Evolutionary conservation across 2,888 invertebrate genomes (phyloP).

Genomic region (Portevinia maculata): DNA sequence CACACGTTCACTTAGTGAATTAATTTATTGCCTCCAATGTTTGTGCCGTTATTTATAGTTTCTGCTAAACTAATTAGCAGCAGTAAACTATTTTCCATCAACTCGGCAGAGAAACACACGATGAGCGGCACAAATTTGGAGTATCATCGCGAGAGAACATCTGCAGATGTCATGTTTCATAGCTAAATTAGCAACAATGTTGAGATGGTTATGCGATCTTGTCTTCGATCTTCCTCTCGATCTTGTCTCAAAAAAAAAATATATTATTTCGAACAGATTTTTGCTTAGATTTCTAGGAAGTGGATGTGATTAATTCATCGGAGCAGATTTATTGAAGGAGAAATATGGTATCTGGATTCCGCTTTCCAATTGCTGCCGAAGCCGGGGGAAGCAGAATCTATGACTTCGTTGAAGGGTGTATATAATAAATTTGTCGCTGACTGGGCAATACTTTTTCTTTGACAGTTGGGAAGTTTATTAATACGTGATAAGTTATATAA

Average conservation of each 20-base stretch:
- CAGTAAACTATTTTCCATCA: constrained; percentile 38
- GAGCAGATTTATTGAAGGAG: constrained; percentile 39
- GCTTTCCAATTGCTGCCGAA: constrained; percentile 2
- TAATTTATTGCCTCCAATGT: constrained; percentile 48
- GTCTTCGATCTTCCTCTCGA: constrained; percentile 1
- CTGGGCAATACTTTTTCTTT: constrained; percentile 33
- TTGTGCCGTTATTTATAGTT: constrained; percentile 55
- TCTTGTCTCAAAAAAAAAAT: constrained; percentile 11
- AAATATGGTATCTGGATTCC: constrained; percentile 13
- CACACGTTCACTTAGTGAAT: constrained; percentile 51
- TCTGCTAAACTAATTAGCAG: constrained; percentile 64
- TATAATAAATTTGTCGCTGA: constrained; percentile 44
- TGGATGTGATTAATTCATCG: constrained; percentile 51
- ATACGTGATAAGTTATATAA: constrained; percentile 11
- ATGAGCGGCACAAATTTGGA: neutral
- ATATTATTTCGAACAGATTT: constrained; percentile 12
- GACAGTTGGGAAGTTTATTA: constrained; percentile 38
- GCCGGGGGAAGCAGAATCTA: neutral
- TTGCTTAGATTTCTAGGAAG: constrained; percentile 50
- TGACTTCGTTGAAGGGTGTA: constrained; percentile 7
- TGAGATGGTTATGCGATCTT: constrained; percentile 13
- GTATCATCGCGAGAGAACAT: constrained; percentile 26
- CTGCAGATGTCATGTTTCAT: constrained; percentile 22
- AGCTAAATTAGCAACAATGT: constrained; percentile 27
- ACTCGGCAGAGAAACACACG: constrained; percentile 5